phyloP scores from a whole-genome alignment of 2,888 invertebrate species.

The Agriopis leucophaearia region DNA sequence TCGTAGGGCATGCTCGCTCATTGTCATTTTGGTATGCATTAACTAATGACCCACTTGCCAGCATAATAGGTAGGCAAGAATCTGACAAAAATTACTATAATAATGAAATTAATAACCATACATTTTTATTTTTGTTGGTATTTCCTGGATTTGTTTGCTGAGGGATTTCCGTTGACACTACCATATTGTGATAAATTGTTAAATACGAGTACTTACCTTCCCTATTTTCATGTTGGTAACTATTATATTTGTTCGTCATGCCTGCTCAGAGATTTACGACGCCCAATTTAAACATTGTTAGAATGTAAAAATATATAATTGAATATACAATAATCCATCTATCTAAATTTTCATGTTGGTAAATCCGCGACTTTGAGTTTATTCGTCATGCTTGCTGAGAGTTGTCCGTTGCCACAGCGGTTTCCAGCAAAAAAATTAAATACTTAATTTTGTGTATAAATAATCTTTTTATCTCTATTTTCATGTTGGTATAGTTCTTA shows the following conservation, averaged over 20 bases:
- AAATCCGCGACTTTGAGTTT: too few species aligned
- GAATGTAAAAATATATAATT: too few species aligned
- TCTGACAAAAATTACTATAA: neutral
- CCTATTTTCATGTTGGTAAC: too few species aligned
- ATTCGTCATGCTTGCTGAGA: too few species aligned
- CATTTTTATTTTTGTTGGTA: too few species aligned
- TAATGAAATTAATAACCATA: neutral
- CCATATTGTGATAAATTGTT: too few species aligned
- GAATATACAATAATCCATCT: too few species aligned
- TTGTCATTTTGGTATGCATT: slow-evolving; percentile 6
- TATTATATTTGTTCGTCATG: too few species aligned
- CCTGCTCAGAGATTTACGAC: too few species aligned
- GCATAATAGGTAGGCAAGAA: neutral
- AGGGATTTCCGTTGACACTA: neutral
- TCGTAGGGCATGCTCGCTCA: neutral
- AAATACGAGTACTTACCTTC: too few species aligned
- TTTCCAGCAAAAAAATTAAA: neutral
- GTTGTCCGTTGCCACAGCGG: neutral
- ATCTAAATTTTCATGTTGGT: too few species aligned
- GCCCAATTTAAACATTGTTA: too few species aligned
- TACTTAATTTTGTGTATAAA: neutral
- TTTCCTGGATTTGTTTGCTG: neutral
- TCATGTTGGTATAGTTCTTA: neutral
- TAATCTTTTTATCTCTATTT: neutral
- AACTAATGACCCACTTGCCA: neutral